phyloP scores from a whole-genome alignment of 2,113 vertebrate genomes.

The Alethe castanea region DNA sequence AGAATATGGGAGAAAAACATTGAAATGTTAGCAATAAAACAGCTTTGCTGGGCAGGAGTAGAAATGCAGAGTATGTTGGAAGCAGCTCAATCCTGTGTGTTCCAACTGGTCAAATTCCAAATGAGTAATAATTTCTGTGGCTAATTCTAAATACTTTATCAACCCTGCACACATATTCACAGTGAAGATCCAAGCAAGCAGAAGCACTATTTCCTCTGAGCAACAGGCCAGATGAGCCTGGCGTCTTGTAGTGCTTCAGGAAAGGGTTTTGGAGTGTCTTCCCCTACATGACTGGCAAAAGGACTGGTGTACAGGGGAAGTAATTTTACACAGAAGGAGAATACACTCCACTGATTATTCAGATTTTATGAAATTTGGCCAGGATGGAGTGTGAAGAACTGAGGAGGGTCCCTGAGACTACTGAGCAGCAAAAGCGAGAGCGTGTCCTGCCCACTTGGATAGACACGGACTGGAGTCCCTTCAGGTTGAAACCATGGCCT shows the following conservation, averaged over 20 bases:
- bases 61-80: neutral
- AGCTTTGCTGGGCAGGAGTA: neutral
- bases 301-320: rapidly evolving
- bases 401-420: neutral
- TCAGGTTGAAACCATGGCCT: neutral
- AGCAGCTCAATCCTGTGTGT: neutral
- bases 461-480: neutral
- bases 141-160: neutral
- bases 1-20: neutral
- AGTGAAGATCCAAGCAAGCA: neutral
- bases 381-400: neutral
- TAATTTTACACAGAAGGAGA: neutral
- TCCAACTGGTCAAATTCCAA: neutral
- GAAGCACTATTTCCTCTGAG: neutral
- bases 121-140: neutral
- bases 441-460: neutral
- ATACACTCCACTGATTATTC: neutral
- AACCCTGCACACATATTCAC: neutral
- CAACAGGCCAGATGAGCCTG: neutral
- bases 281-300: neutral
- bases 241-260: neutral
- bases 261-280: neutral
- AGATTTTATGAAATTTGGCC: neutral
- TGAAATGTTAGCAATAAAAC: neutral
- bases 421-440: neutral